phyloP scores from a whole-genome alignment of 2,888 invertebrate species.

The Zygaena filipendulae region DNA sequence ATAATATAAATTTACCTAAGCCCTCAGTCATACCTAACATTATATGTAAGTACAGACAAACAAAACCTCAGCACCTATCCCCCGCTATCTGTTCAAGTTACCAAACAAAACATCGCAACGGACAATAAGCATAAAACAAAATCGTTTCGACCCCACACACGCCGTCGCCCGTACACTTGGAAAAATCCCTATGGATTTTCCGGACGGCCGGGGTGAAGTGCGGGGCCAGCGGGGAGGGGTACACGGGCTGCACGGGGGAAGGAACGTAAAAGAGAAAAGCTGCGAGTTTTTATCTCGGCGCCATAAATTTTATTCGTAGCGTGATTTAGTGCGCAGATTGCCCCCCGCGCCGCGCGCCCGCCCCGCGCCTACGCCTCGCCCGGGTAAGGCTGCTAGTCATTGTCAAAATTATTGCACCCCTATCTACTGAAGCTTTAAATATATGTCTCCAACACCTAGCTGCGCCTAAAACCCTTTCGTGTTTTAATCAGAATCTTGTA shows the following conservation, averaged over 20 bases:
- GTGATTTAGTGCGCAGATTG: conserved; percentile 71
- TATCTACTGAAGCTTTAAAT: conserved; percentile 68
- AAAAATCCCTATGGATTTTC: conserved; percentile 70
- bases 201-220: conserved; percentile 45
- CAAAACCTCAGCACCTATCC: conserved; percentile 43
- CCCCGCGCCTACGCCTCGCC: conserved; percentile 56
- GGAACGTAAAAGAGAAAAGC: conserved; percentile 71
- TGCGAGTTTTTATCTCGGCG: conserved; percentile 72
- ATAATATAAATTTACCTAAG: too few species aligned
- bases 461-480: conserved; percentile 58
- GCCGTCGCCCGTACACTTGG: conserved; percentile 65
- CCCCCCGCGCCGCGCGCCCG: conserved; percentile 46
- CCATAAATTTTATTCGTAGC: conserved; percentile 72
- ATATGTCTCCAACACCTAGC: conserved; percentile 63
- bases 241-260: conserved; percentile 41
- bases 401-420: conserved; percentile 70
- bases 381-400: conserved; percentile 68
- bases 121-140: conserved; percentile 69
- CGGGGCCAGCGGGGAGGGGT: conserved; percentile 23
- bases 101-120: conserved; percentile 63
- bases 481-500: conserved; percentile 22
- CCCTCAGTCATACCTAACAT: too few species aligned
- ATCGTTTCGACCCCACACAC: conserved; percentile 66
- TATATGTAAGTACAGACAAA: too few species aligned
- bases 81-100: conserved; percentile 63